phyloP scores from a whole-genome alignment of 2,797 vertebrate genomes.

The Cheirogaleus major region DNA sequence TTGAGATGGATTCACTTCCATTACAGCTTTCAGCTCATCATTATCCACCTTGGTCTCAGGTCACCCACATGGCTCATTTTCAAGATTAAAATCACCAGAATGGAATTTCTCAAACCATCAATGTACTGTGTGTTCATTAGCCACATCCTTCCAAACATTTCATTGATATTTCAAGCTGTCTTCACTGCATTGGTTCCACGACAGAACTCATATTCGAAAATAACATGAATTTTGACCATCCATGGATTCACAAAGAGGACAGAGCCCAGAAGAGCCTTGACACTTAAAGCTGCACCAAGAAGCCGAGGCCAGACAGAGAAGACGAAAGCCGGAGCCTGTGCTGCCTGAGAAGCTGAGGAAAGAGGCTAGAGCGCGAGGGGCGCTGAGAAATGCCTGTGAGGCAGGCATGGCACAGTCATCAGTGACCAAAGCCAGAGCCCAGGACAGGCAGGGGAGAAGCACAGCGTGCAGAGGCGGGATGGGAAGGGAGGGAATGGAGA shows the following conservation, averaged over 20 bases:
- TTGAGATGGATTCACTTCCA: no score
- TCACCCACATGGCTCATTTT: no score
- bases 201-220: no score
- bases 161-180: no score
- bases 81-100: no score
- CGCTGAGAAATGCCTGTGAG: background rate
- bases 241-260: background rate
- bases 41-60: no score
- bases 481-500: background rate
- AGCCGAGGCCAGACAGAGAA: background rate
- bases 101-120: no score
- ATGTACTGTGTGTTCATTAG: no score
- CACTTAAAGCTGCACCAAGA: background rate
- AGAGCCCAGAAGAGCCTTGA: background rate
- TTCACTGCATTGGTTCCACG: no score
- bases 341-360: background rate
- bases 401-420: background rate
- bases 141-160: no score
- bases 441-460: background rate
- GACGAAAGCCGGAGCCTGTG: background rate
- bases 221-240: no score
- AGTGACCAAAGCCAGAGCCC: background rate
- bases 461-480: fast-evolving
- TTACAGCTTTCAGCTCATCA: no score
- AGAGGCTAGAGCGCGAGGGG: background rate